Percentiles rank a stretch among this genome's conserved stretches.
phyloP scores from a whole-genome alignment of 2,888 invertebrate genomes.

The Brachypalpus laphriformis region DNA sequence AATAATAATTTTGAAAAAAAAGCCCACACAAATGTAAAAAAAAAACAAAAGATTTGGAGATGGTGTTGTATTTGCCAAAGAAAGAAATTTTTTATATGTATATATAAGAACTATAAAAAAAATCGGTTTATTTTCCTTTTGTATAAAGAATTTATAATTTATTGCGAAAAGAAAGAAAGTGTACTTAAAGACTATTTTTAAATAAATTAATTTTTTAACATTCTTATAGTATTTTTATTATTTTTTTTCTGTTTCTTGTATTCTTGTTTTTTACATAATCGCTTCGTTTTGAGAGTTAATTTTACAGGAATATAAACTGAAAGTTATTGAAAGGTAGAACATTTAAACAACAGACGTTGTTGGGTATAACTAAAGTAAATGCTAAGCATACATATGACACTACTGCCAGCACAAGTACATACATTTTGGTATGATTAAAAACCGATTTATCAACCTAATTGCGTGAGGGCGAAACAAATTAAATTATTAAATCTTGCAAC shows the following conservation, averaged over 20 bases:
- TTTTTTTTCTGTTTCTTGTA: neutral
- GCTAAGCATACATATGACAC: slow-evolving; percentile 30
- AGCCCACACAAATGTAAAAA: neutral
- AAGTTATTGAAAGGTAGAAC: neutral
- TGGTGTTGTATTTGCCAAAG: slow-evolving; percentile 48
- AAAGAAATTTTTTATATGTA: slow-evolving; percentile 11
- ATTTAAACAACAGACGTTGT: neutral
- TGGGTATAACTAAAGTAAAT: neutral
- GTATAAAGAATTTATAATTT: slow-evolving; percentile 58
- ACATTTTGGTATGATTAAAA: slow-evolving; percentile 28
- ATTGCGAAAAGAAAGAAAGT: slow-evolving; percentile 44
- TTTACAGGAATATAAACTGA: slow-evolving; percentile 24
- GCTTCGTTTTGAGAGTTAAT: neutral
- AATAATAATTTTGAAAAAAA: slow-evolving; percentile 14
- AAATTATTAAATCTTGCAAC: neutral
- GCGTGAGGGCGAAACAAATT: slow-evolving; percentile 7
- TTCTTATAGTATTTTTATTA: neutral
- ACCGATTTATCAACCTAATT: slow-evolving; percentile 40
- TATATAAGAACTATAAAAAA: neutral
- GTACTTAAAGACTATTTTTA: slow-evolving; percentile 46
- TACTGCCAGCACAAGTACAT: slow-evolving; percentile 36
- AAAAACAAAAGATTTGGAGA: neutral
- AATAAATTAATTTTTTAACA: slow-evolving; percentile 45
- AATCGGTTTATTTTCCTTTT: slow-evolving; percentile 37
- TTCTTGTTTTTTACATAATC: neutral